Conservation (phyloP, 30 jellyfish, hydroid and myxozoan species). For the Nemopilema nomurai region DNA sequence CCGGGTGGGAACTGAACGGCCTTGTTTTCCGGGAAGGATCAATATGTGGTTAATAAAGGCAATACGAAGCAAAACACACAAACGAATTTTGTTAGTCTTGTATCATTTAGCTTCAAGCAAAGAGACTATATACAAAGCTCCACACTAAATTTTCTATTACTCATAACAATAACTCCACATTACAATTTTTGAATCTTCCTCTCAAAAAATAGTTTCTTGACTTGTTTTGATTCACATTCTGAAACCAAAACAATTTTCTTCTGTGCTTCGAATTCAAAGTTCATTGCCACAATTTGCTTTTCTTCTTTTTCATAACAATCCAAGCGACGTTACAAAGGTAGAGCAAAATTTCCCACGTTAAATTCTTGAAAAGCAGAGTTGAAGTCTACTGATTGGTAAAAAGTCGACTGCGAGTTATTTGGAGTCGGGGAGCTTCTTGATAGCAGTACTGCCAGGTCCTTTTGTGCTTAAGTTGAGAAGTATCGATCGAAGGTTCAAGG, state of each 20-base stretch:
- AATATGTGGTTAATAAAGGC: not conserved
- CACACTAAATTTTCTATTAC: not conserved
- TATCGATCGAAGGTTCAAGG: slow-evolving; percentile 68
- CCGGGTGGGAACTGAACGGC: too few relatives aligned
- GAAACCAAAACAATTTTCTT: not conserved
- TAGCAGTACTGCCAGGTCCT: slow-evolving; percentile 22
- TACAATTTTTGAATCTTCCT: not conserved
- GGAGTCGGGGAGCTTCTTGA: not conserved
- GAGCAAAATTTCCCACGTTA: not conserved
- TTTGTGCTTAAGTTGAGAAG: slow-evolving; percentile 51
- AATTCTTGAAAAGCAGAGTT: not conserved
- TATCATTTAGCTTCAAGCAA: not conserved
- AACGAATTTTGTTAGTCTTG: not conserved
- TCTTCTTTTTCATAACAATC: not conserved
- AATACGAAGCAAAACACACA: not conserved
- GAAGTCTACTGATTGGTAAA: too few relatives aligned
- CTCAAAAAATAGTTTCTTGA: not conserved
- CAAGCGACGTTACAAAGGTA: not conserved
- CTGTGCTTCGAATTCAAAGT: not conserved
- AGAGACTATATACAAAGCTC: not conserved
- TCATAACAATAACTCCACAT: not conserved
- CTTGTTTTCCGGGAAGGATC: too few relatives aligned
- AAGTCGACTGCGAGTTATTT: not conserved
- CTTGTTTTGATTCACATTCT: not conserved
- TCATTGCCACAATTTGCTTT: not conserved